phyloP scores from a whole-genome alignment of 2,113 vertebrate genomes.

The Chlorocebus sabaeus region DNA sequence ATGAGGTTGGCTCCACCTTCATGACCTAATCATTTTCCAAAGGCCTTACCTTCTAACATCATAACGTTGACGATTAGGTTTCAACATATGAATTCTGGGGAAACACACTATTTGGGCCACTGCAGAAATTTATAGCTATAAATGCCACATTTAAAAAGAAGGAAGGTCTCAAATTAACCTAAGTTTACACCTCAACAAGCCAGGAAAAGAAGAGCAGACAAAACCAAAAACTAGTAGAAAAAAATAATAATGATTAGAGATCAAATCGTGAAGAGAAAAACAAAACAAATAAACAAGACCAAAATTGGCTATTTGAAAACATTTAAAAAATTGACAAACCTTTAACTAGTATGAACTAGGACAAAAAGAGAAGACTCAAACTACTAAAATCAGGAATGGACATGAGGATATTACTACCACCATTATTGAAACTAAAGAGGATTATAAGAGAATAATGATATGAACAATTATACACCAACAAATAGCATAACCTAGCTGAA shows the following conservation, averaged over 20 bases:
- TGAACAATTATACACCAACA: background rate
- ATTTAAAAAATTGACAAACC: background rate
- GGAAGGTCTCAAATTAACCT: background rate
- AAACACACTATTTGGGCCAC: background rate
- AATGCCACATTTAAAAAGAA: background rate
- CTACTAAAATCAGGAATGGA: background rate
- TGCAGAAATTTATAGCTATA: background rate
- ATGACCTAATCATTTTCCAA: background rate
- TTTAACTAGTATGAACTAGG: background rate
- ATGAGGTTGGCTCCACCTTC: background rate
- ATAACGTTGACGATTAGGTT: background rate
- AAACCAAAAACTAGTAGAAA: background rate
- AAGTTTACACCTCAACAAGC: background rate
- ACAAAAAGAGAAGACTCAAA: background rate
- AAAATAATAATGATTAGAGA: background rate
- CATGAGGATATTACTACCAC: background rate
- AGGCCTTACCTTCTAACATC: background rate
- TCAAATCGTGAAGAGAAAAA: background rate
- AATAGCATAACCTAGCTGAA: background rate
- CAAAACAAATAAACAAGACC: background rate
- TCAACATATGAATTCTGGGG: background rate
- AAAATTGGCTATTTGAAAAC: background rate
- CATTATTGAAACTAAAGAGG: background rate
- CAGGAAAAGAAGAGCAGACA: background rate
- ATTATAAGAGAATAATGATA: background rate